Conservation (phyloP, 2,797 vertebrate genomes). For the Heliangelus exortis region DNA sequence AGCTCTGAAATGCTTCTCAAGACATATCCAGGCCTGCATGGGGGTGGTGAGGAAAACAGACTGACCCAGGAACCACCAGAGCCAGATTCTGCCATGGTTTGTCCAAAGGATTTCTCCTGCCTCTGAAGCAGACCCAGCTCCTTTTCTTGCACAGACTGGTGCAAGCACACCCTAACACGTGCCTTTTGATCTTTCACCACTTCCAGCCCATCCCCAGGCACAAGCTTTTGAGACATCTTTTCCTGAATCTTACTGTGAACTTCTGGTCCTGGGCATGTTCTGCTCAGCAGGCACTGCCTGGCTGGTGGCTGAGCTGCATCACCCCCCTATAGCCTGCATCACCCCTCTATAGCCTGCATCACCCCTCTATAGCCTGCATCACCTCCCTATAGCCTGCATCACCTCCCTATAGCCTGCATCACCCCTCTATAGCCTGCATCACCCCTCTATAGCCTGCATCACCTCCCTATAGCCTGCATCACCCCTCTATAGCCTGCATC, state of each 20-base stretch:
- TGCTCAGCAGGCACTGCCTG: neutral
- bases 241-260: neutral
- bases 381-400: neutral
- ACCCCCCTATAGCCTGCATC: neutral
- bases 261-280: neutral
- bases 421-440: neutral
- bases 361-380: neutral
- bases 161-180: accelerated
- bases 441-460: neutral
- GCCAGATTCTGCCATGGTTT: neutral
- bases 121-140: neutral
- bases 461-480: no score
- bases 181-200: neutral
- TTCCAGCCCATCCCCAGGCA: neutral
- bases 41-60: neutral
- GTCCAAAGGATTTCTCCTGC: neutral
- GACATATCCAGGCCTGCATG: accelerated
- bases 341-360: no score
- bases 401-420: no score
- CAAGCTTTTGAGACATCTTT: neutral
- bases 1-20: neutral
- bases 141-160: neutral
- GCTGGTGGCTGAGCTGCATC: accelerated
- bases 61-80: neutral
- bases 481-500: no score